A percentile compares a stretch with the other conserved stretches of the same genome.
These are phyloP conservation scores for Sternarchorhynchus goeldii DNA, from an alignment of 2,797 vertebrate genomes.

Conservation along the genomic window DNA sequence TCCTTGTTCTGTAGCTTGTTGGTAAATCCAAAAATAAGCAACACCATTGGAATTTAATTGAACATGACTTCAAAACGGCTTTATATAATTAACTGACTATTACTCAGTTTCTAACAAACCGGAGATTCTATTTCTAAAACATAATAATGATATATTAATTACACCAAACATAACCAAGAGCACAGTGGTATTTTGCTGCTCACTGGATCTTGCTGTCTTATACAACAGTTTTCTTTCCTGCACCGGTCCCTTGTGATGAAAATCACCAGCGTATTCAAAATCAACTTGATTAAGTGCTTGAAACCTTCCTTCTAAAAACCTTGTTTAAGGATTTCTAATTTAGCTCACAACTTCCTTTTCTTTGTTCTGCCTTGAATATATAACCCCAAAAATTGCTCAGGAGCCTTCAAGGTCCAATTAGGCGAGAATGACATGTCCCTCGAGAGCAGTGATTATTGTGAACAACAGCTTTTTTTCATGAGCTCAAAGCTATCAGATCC, in stretches of 20 bases:
- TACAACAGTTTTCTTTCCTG: neutral
- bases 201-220: neutral
- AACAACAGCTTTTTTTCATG: slow-evolving; percentile 57
- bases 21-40: too few relatives aligned
- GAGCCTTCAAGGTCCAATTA: slow-evolving; percentile 65
- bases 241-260: neutral
- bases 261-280: slow-evolving; percentile 18
- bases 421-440: slow-evolving; percentile 61
- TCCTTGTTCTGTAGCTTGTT: too few relatives aligned
- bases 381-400: slow-evolving; percentile 51
- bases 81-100: too few relatives aligned
- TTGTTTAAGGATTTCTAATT: slow-evolving; percentile 37
- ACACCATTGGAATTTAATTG: too few relatives aligned
- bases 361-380: slow-evolving; percentile 43
- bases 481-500: slow-evolving; percentile 55
- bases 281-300: slow-evolving; percentile 8
- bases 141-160: too few relatives aligned
- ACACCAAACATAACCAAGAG: too few relatives aligned
- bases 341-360: slow-evolving; percentile 15
- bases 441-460: slow-evolving; percentile 60
- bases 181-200: too few relatives aligned
- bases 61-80: too few relatives aligned
- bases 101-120: too few relatives aligned
- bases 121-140: too few relatives aligned
- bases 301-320: neutral